phyloP scores from a whole-genome alignment of 2,113 vertebrate genomes.

The Solea senegalensis region DNA sequence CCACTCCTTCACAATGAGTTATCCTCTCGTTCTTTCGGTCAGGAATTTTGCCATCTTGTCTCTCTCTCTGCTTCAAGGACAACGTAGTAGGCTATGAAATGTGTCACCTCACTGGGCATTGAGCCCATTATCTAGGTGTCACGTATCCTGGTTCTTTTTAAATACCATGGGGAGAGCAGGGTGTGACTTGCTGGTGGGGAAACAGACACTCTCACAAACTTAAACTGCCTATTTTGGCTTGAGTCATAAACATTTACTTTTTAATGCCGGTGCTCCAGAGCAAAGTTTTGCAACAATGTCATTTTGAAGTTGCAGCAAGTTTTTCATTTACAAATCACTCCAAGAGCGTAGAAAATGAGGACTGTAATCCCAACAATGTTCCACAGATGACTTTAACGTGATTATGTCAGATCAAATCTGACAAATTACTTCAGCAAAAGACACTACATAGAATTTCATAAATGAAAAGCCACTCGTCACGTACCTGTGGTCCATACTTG shows the following conservation, averaged over 20 bases:
- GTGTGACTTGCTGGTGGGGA: conserved; percentile 35
- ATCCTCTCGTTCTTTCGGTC: conserved; percentile 27
- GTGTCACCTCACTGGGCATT: conserved; percentile 81
- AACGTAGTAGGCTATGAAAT: conserved; percentile 63
- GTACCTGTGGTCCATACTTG: conserved; percentile 92
- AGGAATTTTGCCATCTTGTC: conserved; percentile 15
- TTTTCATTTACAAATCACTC: too few relatives aligned
- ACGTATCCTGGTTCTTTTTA: conserved; percentile 78
- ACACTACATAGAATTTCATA: background rate
- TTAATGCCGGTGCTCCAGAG: background rate
- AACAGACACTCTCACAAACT: conserved; percentile 3
- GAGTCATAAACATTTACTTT: background rate
- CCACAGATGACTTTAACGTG: too few relatives aligned
- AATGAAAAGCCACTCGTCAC: conserved; percentile 13
- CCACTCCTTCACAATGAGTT: conserved; percentile 85
- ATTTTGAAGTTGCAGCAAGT: too few relatives aligned
- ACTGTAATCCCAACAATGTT: too few relatives aligned
- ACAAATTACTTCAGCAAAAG: background rate
- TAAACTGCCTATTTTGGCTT: conserved; percentile 4
- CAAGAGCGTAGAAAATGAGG: too few relatives aligned
- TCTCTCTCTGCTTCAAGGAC: conserved; percentile 25
- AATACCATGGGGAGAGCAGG: conserved; percentile 71
- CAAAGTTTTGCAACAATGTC: background rate
- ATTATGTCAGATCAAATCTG: too few relatives aligned
- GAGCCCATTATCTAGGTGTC: conserved; percentile 86